These are phyloP conservation scores for Lutjanus campechanus DNA, from an alignment of 2,797 vertebrate genomes.

Conservation along the genomic window DNA sequence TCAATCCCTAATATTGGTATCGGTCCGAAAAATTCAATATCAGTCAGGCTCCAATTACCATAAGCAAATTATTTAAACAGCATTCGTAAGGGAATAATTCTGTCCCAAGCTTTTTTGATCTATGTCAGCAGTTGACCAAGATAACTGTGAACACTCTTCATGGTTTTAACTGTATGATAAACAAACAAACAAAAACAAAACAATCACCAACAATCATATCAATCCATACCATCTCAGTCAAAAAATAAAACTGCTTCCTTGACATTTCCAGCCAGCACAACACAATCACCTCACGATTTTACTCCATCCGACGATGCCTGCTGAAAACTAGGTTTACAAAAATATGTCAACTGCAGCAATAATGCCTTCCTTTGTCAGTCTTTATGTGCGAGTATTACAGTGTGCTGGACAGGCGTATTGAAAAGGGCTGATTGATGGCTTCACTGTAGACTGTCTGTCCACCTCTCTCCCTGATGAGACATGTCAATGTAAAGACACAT, in stretches of 20 bases:
- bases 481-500: slow-evolving; percentile 84
- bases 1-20: too few relatives aligned
- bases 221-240: background rate
- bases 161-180: background rate
- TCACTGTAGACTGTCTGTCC: slow-evolving; percentile 73
- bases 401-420: slow-evolving; percentile 58
- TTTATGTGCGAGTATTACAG: slow-evolving; percentile 62
- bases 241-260: slow-evolving; percentile 34
- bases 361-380: slow-evolving; percentile 58
- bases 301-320: slow-evolving; percentile 45
- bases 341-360: slow-evolving; percentile 68
- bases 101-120: too few relatives aligned
- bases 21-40: too few relatives aligned
- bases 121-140: too few relatives aligned
- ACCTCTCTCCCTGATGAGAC: slow-evolving; percentile 79
- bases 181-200: slow-evolving; percentile 5
- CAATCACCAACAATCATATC: slow-evolving; percentile 1
- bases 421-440: slow-evolving; percentile 79
- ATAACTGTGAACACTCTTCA: too few relatives aligned
- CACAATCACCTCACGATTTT: slow-evolving; percentile 40
- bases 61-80: too few relatives aligned
- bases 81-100: too few relatives aligned
- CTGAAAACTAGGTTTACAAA: slow-evolving; percentile 45
- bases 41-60: too few relatives aligned
- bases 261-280: slow-evolving; percentile 38